These are phyloP conservation scores for Empidonax traillii DNA, from an alignment of 2,113 vertebrate species.

Conservation along the genomic window DNA sequence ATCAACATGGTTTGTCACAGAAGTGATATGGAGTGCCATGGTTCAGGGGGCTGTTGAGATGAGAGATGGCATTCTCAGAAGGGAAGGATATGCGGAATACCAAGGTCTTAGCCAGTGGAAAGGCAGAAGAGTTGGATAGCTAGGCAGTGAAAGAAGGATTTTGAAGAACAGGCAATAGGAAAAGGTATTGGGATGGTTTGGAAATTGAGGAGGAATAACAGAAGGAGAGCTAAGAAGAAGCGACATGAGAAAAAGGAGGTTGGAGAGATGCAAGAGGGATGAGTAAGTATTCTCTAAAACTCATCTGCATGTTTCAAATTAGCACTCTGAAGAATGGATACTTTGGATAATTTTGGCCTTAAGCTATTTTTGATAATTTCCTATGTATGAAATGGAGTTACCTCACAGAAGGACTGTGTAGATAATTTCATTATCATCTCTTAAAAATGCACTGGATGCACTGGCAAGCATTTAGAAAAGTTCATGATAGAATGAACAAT, in stretches of 20 bases:
- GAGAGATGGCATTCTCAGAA: neutral
- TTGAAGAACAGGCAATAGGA: neutral
- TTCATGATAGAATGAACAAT: neutral
- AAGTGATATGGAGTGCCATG: neutral
- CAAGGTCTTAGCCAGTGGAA: neutral
- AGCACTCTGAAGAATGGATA: neutral
- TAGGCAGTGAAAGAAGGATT: neutral
- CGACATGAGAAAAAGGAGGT: neutral
- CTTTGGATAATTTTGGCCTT: neutral
- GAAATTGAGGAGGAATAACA: neutral
- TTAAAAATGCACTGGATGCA: neutral
- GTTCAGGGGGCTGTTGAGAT: neutral
- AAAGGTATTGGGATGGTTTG: neutral
- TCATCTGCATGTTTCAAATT: neutral
- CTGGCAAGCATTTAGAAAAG: neutral
- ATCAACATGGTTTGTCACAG: neutral
- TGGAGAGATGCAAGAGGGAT: neutral
- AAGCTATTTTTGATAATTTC: neutral
- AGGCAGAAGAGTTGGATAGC: neutral
- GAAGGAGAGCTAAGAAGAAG: neutral
- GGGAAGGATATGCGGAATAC: neutral
- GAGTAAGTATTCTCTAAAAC: neutral
- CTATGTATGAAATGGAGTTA: neutral
- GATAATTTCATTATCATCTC: constrained; percentile 22
- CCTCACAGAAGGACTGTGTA: neutral